A percentile compares a stretch with the other conserved stretches of the same genome.
Conservation (phyloP, 2,888 invertebrate species). For the Dysmachus trigonus region DNA sequence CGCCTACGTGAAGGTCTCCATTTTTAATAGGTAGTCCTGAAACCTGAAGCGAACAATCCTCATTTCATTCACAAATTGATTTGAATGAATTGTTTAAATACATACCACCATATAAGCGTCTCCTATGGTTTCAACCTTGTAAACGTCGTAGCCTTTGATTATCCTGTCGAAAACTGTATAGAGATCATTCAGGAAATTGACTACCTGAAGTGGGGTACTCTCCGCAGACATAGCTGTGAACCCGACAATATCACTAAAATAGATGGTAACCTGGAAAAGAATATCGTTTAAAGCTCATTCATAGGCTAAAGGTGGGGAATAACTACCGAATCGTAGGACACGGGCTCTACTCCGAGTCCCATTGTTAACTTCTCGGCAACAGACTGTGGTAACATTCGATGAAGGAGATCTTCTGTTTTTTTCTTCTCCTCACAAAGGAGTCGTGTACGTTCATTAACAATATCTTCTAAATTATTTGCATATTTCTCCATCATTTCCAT, state of each 20-base stretch:
- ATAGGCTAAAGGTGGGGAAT: background rate
- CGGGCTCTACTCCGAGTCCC: slow-evolving; percentile 91
- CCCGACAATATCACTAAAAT: slow-evolving; percentile 97
- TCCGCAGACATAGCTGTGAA: slow-evolving; percentile 96
- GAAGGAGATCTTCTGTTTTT: slow-evolving; percentile 90
- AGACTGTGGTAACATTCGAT: slow-evolving; percentile 94
- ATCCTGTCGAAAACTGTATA: slow-evolving; percentile 97
- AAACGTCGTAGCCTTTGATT: slow-evolving; percentile 96
- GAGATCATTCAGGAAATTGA: slow-evolving; percentile 96
- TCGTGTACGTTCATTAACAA: slow-evolving; percentile 90
- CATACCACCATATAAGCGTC: slow-evolving; percentile 73
- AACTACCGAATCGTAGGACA: slow-evolving; percentile 85
- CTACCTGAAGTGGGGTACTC: slow-evolving; percentile 92
- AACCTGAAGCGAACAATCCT: slow-evolving; percentile 67
- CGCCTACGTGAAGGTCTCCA: slow-evolving; percentile 86
- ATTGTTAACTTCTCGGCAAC: slow-evolving; percentile 88
- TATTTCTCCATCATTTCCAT: slow-evolving; percentile 98
- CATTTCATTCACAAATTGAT: background rate
- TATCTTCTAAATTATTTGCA: slow-evolving; percentile 92
- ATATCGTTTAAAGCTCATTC: background rate
- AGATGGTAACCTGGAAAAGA: slow-evolving; percentile 75
- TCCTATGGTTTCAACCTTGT: slow-evolving; percentile 96
- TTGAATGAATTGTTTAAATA: slow-evolving; percentile 48
- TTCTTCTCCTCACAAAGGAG: slow-evolving; percentile 90
- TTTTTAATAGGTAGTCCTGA: slow-evolving; percentile 89